These are phyloP conservation scores for Echeneis naucrates DNA, from an alignment of 2,797 vertebrate genomes.

Conservation along the genomic window DNA sequence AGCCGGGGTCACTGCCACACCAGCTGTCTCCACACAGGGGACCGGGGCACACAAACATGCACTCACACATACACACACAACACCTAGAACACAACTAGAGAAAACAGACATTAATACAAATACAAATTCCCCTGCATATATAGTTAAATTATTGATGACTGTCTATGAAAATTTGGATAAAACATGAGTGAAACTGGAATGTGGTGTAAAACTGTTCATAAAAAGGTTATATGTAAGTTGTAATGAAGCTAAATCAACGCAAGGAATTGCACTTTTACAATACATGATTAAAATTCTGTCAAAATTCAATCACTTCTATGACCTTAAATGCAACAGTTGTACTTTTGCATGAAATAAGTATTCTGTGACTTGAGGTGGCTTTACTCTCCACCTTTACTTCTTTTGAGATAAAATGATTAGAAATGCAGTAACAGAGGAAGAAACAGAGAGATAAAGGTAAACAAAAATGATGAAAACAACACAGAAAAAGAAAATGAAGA, in stretches of 20 bases:
- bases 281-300: no score
- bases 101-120: slow-evolving; percentile 13
- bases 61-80: slow-evolving; percentile 28
- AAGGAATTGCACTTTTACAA: background rate
- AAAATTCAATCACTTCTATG: background rate
- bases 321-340: background rate
- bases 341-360: background rate
- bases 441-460: background rate
- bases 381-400: background rate
- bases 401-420: background rate
- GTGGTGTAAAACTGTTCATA: background rate
- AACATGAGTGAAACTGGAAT: background rate
- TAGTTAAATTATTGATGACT: background rate
- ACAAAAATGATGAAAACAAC: background rate
- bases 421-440: background rate
- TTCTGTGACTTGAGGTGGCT: background rate
- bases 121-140: background rate
- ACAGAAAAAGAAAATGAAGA: background rate
- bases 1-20: slow-evolving; percentile 62
- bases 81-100: slow-evolving; percentile 5
- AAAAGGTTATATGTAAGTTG: background rate
- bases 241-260: background rate
- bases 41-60: slow-evolving; percentile 51
- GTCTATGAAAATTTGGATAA: background rate
- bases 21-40: slow-evolving; percentile 78